Base-by-base conservation (phyloP, 2,888 invertebrate genomes). In the Metellina segmentata region DNA sequence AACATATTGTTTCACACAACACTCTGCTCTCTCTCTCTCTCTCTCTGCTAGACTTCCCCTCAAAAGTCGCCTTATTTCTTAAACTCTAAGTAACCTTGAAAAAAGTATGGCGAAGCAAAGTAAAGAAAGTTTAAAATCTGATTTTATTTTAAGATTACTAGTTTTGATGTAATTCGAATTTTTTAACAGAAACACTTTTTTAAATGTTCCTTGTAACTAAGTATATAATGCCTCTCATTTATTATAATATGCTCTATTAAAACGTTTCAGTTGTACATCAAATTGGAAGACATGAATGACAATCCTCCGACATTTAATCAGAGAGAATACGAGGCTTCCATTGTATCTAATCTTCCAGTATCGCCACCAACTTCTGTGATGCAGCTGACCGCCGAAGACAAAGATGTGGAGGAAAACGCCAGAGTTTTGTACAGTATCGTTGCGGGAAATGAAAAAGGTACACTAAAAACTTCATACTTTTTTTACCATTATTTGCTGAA, bases 221-320 rank as follows among this genome's bases (percentile, higher is more conserved):
- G 1, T 1, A 61, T 61, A 16, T 7, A 61, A 61, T 34, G 53
- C 7, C 48, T 8, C 13, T 49, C 0, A 2, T 11, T 52, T 51
- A 51, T 7, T 11, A 20, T 13, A 82, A 81, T 34, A 19, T 61
- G 9, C 16, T 79, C 16, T 51, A 51, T 82, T 69, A 1, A 82
- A 85, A 85, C 74, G n/a, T 90, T 78, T n/a, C 34, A 93, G 93
- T 71, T 93, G 8, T 93, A 92, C 71, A 92, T 93, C 5, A 88
- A 81, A 74, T 96, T 98, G 11, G 94, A 96, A 51, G 98, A 98
- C 94, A 96, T 97, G n/a, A 98, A 98, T 95, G 98, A 98, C 95
- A 98, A 98, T 95, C 95, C 97, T 0, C 98, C 98, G 0, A 95
- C 96, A 77, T 98, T 99, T 95, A 96, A 96, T 0, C 97, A 97